Conservation (phyloP, 2,797 vertebrate species). For the Argya squamiceps region DNA sequence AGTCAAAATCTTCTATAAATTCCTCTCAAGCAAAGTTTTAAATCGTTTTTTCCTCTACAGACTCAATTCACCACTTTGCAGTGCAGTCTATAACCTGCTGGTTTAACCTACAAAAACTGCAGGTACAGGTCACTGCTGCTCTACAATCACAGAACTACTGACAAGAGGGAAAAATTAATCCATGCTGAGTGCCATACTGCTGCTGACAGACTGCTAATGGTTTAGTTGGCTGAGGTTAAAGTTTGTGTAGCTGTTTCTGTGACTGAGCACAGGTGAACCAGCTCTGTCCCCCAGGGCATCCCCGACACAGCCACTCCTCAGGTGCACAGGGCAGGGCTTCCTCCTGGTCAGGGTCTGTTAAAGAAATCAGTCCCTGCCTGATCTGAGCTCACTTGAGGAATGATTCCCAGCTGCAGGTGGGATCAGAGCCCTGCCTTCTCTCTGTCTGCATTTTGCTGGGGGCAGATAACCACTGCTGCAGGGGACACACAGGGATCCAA, state of each 20-base stretch:
- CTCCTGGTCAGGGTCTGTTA: background rate
- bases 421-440: background rate
- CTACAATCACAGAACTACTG: background rate
- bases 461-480: background rate
- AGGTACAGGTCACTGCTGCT: background rate
- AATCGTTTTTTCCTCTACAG: background rate
- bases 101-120: slow-evolving; percentile 11
- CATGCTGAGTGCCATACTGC: background rate
- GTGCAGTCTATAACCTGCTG: background rate
- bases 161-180: background rate
- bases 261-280: background rate
- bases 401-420: background rate
- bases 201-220: background rate
- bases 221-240: background rate
- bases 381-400: background rate
- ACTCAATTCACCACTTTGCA: background rate
- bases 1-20: background rate
- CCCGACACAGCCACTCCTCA: accelerated
- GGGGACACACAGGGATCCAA: background rate
- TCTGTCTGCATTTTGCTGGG: background rate
- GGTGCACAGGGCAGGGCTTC: background rate
- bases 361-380: background rate
- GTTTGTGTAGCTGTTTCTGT: background rate
- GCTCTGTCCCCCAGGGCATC: background rate
- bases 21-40: background rate